These are phyloP conservation scores for Bombus fervidus DNA, from an alignment of 1,140 invertebrate species.

Conservation along the genomic window DNA sequence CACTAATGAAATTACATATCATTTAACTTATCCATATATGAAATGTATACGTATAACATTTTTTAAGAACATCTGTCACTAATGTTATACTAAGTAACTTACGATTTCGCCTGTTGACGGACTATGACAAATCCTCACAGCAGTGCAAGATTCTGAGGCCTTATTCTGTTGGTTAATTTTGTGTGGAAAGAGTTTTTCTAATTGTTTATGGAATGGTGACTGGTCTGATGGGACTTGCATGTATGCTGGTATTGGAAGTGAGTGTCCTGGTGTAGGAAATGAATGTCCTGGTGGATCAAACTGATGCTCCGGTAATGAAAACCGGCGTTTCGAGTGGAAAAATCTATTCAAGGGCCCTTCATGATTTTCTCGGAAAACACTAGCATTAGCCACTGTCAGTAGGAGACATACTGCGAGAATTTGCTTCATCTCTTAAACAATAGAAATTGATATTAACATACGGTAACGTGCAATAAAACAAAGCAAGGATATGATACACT, in stretches of 20 bases:
- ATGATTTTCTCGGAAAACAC: neutral
- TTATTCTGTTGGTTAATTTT: neutral
- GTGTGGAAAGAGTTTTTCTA: neutral
- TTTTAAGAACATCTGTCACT: neutral
- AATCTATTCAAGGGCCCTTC: neutral
- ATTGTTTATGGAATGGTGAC: neutral
- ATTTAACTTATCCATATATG: too few relatives aligned
- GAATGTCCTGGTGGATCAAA: neutral
- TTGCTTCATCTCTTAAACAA: neutral
- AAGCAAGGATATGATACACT: neutral
- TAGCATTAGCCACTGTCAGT: neutral
- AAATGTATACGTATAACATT: neutral
- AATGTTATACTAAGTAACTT: slow-evolving; percentile 2
- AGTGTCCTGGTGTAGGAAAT: neutral
- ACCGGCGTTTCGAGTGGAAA: too few relatives aligned
- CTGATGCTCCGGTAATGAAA: neutral
- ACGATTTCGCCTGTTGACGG: slow-evolving; percentile 55
- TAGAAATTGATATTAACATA: neutral
- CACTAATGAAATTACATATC: neutral
- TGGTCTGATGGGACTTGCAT: neutral
- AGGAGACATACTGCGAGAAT: slow-evolving; percentile 6
- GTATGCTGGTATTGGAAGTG: neutral
- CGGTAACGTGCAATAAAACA: neutral
- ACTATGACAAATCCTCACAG: slow-evolving; percentile 60
- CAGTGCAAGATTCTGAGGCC: neutral